Base-by-base conservation (phyloP, 2,888 invertebrate genomes). In the Lycia hirtaria region DNA sequence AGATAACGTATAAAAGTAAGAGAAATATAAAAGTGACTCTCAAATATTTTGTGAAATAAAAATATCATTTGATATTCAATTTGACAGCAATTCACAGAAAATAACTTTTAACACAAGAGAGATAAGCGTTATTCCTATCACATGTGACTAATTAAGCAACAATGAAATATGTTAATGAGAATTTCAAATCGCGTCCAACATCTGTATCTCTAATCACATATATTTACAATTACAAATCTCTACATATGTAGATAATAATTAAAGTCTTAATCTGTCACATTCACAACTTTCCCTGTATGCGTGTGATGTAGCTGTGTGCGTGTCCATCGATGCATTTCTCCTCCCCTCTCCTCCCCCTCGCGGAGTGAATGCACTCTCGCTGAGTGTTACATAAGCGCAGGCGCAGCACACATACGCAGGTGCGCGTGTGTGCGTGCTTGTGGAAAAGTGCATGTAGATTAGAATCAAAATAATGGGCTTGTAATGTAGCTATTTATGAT, bases 351-450 rank as follows among this genome's bases (percentile, higher is more conserved):
- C 47, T 60, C 53, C 59, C 59, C 63, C 61, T 58, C 67, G 49
- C 73, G 66, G 80, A 87, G 89, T 89, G 85, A 89, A 89, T 88
- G 90, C 89, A 88, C 90, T 88, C 88, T 86, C 85, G 85, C 81
- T 75, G 67, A 64, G 62, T 75, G 81, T 89, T 89, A 88, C 80
- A 84, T 87, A 88, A 89, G 78, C 76, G 70, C 74, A 69, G 67
- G 71, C 76, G 69, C 68, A 69, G 66, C 79, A 77, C 71, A 69
- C 69, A 62, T 55, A 49, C 41, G 54, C 38, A 59, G 48, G 47
- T 37, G 49, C 12, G 56, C 12, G 19, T 44, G 60, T 53, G 44
- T 41, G 26, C 17, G 63, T 57, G 60, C 65, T 60, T 71, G 80
- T 72, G 78, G 73, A 71, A 74, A 78, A 73, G 65, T 67, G 72